Percentiles rank a stretch among this genome's conserved stretches.
phyloP scores from a whole-genome alignment of 2,888 invertebrate genomes.

The Ornithoptera priamus region DNA sequence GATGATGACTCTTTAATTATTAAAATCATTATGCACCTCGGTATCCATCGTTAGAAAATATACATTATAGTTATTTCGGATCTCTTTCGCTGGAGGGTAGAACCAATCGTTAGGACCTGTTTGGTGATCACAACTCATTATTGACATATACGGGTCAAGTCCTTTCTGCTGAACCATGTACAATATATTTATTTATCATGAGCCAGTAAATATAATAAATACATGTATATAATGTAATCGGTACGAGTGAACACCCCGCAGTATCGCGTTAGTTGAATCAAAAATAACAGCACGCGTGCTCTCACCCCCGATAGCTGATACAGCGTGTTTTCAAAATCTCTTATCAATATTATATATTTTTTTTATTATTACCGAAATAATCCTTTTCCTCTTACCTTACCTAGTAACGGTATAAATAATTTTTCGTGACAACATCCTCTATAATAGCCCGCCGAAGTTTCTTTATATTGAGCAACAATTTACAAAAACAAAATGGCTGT shows the following conservation, averaged over 20 bases:
- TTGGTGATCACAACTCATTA: too few relatives aligned
- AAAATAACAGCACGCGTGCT: slow-evolving; percentile 69
- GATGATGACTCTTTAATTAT: too few relatives aligned
- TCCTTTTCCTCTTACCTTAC: slow-evolving; percentile 47
- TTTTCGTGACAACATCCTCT: slow-evolving; percentile 59
- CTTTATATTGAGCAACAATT: slow-evolving; percentile 60
- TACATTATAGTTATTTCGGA: too few relatives aligned
- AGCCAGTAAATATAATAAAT: neutral
- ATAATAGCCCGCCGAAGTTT: slow-evolving; percentile 36
- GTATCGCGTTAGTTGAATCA: slow-evolving; percentile 2
- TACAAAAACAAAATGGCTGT: slow-evolving; percentile 11
- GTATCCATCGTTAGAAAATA: too few relatives aligned
- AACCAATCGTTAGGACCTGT: too few relatives aligned
- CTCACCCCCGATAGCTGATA: slow-evolving; percentile 69
- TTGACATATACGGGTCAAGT: too few relatives aligned
- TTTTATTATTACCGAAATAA: slow-evolving; percentile 60
- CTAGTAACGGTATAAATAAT: slow-evolving; percentile 51
- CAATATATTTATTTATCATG: neutral
- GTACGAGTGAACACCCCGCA: slow-evolving; percentile 8
- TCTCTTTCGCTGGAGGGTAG: too few relatives aligned
- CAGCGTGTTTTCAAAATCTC: slow-evolving; percentile 55
- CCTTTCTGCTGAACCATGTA: too few relatives aligned
- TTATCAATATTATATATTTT: slow-evolving; percentile 52
- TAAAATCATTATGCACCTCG: too few relatives aligned
- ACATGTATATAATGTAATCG: neutral